Conservation (phyloP, 2,888 invertebrate species). For the Pyrrhosoma nymphula region DNA sequence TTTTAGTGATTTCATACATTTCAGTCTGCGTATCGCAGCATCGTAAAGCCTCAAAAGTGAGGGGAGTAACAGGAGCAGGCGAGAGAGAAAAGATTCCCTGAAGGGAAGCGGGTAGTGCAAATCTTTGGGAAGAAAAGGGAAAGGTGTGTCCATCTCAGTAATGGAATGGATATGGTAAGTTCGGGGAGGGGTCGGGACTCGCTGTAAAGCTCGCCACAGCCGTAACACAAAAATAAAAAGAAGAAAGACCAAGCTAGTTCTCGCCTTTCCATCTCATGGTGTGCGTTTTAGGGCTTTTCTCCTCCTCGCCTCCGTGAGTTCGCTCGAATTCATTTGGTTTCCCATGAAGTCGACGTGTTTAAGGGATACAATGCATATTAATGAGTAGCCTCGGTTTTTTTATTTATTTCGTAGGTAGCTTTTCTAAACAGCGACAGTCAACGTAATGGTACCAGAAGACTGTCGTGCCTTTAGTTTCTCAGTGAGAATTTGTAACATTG, state of each 20-base stretch:
- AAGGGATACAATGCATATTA: not conserved
- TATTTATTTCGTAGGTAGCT: not conserved
- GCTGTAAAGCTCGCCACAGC: not conserved
- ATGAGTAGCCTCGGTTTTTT: not conserved
- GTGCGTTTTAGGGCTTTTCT: not conserved
- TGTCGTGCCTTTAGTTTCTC: no score
- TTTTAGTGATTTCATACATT: no score
- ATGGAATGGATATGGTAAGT: conserved; percentile 7
- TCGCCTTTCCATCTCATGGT: not conserved
- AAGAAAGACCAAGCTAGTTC: not conserved
- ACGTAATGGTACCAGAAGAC: no score
- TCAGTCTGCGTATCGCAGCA: no score
- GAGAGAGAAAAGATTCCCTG: no score
- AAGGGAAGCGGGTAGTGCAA: not conserved
- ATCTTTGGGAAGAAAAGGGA: not conserved
- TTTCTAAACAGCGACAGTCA: no score
- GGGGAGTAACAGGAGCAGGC: no score
- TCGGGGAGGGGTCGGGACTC: not conserved
- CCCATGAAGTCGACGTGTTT: not conserved
- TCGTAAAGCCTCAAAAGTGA: no score
- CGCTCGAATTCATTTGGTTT: not conserved
- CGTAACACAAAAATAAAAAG: not conserved
- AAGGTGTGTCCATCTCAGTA: not conserved
- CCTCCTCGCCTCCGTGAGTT: not conserved
- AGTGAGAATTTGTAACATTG: no score